Conservation (phyloP, 2,888 invertebrate genomes). For the Bedellia somnulentella region DNA sequence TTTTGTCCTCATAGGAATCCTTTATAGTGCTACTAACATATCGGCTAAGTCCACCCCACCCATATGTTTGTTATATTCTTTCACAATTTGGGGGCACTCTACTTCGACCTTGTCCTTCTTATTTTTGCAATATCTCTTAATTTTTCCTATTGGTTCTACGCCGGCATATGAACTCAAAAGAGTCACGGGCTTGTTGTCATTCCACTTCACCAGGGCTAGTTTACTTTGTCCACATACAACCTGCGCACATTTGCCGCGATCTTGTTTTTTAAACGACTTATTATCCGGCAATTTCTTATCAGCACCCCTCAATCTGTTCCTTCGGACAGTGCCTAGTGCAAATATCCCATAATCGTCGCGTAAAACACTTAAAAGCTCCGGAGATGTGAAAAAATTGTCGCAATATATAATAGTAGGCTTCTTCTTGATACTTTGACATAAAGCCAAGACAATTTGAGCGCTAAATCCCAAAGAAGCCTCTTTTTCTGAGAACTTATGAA, state of each 20-base stretch:
- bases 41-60: constrained; percentile 13
- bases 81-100: constrained; percentile 11
- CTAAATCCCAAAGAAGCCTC: constrained; percentile 11
- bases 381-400: constrained; percentile 5
- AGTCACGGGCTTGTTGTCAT: constrained; percentile 13
- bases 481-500: constrained; percentile 12
- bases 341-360: constrained; percentile 4
- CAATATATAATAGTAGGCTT: constrained; percentile 2
- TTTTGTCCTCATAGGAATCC: constrained; percentile 7
- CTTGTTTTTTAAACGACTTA: constrained; percentile 1
- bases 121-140: constrained; percentile 11
- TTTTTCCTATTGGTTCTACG: constrained; percentile 8
- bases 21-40: constrained; percentile 3
- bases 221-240: not conserved
- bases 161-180: constrained; percentile 12
- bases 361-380: constrained; percentile 2
- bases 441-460: constrained; percentile 14
- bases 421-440: constrained; percentile 11
- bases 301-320: constrained; percentile 2
- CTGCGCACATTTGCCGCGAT: not conserved
- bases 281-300: not conserved
- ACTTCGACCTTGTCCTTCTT: constrained; percentile 10
- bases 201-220: constrained; percentile 8
- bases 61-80: constrained; percentile 14
- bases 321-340: constrained; percentile 3